Percentiles rank a stretch among this genome's conserved stretches.
phyloP scores from a whole-genome alignment of 1,140 invertebrate genomes.

The Drosophila mauritiana region DNA sequence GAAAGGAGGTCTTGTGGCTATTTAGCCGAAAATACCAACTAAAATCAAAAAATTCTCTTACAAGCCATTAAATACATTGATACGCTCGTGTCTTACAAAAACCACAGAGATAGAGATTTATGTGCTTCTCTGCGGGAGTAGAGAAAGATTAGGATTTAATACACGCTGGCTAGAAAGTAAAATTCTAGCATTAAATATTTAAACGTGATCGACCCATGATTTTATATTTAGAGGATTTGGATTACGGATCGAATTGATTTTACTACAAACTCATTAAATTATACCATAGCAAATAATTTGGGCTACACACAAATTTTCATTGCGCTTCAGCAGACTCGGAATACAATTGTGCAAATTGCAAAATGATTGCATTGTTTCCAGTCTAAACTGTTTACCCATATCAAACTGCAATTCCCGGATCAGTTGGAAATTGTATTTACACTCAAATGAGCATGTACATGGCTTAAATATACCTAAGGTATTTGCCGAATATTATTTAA shows the following conservation, averaged over 20 bases:
- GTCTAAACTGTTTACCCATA: not conserved
- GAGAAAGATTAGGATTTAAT: not conserved
- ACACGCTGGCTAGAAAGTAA: no score
- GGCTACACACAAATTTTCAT: not conserved
- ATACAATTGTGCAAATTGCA: conserved; percentile 6
- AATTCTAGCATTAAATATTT: no score
- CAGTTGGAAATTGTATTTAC: not conserved
- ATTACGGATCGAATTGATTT: no score
- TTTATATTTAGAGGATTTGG: no score
- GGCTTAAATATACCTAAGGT: not conserved
- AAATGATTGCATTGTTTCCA: conserved; percentile 8
- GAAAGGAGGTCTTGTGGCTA: conserved; percentile 21
- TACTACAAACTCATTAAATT: no score
- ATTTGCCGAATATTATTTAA: conserved; percentile 12
- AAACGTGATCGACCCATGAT: no score
- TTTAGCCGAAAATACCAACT: conserved; percentile 20
- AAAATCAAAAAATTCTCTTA: conserved; percentile 6
- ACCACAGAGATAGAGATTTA: conserved; percentile 22
- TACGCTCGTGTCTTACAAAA: not conserved
- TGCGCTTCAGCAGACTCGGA: conserved; percentile 1
- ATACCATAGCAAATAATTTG: not conserved
- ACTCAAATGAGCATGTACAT: not conserved
- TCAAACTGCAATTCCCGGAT: not conserved
- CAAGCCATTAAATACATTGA: conserved; percentile 48
- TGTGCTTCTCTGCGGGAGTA: not conserved